These are phyloP conservation scores for Allobates femoralis DNA, from an alignment of 2,797 vertebrate species.

Conservation along the genomic window DNA sequence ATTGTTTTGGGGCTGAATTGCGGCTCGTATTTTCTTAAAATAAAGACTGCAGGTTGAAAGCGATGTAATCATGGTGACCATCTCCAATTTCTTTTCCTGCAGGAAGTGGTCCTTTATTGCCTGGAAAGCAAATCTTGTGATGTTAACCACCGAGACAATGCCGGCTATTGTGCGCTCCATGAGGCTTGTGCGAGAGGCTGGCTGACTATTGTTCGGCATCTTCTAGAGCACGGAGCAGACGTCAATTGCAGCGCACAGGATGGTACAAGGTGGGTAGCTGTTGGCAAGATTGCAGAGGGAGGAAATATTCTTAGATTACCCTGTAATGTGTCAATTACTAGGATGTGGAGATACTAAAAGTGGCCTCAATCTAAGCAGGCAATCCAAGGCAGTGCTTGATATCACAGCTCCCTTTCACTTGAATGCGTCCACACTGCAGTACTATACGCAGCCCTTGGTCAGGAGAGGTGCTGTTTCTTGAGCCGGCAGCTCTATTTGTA, in stretches of 20 bases:
- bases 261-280: slow-evolving; percentile 84
- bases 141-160: slow-evolving; percentile 97
- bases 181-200: slow-evolving; percentile 97
- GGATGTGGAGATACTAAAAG: not conserved
- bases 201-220: slow-evolving; percentile 94
- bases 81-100: slow-evolving; percentile 60
- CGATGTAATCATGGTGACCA: not conserved
- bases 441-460: not conserved
- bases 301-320: not conserved
- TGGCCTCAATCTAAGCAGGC: not conserved
- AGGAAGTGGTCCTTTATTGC: slow-evolving; percentile 92
- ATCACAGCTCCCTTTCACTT: not conserved
- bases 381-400: not conserved
- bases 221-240: slow-evolving; percentile 95
- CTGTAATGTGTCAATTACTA: not conserved
- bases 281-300: not conserved
- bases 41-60: not conserved
- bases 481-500: not conserved
- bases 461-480: not conserved
- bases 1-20: not conserved
- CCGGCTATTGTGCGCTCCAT: slow-evolving; percentile 95
- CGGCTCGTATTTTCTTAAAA: not conserved
- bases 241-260: slow-evolving; percentile 98
- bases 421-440: not conserved
- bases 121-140: slow-evolving; percentile 96